These are phyloP conservation scores for Oreochromis spilurus DNA, from an alignment of 2,113 vertebrate species.

Conservation along the genomic window DNA sequence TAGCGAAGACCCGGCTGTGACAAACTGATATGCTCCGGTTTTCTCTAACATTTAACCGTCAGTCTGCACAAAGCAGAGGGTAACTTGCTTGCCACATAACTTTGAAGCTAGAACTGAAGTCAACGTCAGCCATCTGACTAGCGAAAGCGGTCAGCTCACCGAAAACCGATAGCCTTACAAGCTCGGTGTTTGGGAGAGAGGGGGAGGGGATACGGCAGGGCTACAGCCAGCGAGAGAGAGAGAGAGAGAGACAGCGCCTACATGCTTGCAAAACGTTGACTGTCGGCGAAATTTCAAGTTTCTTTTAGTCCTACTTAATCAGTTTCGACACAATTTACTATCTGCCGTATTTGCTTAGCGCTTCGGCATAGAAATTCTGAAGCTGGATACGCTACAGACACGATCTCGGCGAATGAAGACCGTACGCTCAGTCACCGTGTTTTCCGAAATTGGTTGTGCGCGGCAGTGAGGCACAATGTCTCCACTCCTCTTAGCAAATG, in stretches of 20 bases:
- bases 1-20: neutral
- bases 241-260: constrained; percentile 35
- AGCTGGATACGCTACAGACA: constrained; percentile 3
- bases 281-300: neutral
- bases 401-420: constrained; percentile 5
- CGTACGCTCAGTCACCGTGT: constrained; percentile 10
- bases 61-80: neutral
- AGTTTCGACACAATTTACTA: neutral
- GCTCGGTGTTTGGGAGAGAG: constrained; percentile 56
- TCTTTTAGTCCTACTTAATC: neutral
- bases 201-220: constrained; percentile 60
- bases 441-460: constrained; percentile 23
- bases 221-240: neutral
- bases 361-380: neutral
- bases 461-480: constrained; percentile 26
- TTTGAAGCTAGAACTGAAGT: constrained; percentile 11
- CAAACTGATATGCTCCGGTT: neutral
- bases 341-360: constrained; percentile 1
- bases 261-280: neutral
- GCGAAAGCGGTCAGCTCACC: constrained; percentile 34
- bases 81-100: constrained; percentile 1
- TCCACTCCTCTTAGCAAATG: neutral
- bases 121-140: constrained; percentile 38
- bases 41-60: neutral
- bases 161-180: constrained; percentile 30